phyloP scores from a whole-genome alignment of 1,140 invertebrate genomes.

The Magallana gigas region DNA sequence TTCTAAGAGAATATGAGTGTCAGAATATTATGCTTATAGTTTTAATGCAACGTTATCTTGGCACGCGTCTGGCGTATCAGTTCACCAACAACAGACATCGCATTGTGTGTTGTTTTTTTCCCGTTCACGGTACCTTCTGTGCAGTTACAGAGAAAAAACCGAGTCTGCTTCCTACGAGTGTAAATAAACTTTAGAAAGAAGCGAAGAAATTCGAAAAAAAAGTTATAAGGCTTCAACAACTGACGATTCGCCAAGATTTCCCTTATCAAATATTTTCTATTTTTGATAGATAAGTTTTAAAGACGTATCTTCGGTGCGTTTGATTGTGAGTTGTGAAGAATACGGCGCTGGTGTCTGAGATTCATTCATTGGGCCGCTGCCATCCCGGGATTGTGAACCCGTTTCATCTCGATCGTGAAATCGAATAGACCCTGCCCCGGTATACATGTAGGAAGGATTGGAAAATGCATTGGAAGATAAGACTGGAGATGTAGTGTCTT shows the following conservation, averaged over 20 bases:
- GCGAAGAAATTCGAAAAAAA: conserved; percentile 20
- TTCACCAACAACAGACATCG: conserved; percentile 12
- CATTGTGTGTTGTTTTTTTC: conserved; percentile 7
- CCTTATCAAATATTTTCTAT: conserved; percentile 38
- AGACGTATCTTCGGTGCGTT: conserved; percentile 30
- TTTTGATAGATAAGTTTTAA: conserved; percentile 29
- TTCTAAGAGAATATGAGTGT: conserved; percentile 3
- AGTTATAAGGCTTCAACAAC: conserved; percentile 24
- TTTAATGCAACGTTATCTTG: conserved; percentile 36
- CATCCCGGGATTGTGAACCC: background rate
- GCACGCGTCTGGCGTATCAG: conserved; percentile 26
- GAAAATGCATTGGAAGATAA: conserved; percentile 31
- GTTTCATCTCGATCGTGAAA: background rate
- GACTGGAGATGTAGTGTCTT: background rate
- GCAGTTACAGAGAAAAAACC: background rate
- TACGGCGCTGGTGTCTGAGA: conserved; percentile 21
- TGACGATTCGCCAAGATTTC: conserved; percentile 32
- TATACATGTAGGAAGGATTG: conserved; percentile 9
- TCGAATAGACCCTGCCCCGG: background rate
- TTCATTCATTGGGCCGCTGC: conserved; percentile 25
- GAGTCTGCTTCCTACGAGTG: background rate
- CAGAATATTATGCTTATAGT: conserved; percentile 28
- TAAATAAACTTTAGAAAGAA: conserved; percentile 15
- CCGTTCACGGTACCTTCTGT: conserved; percentile 7
- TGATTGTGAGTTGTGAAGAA: conserved; percentile 25